Conservation (phyloP, 1,140 invertebrate genomes). For the Portunus trituberculatus region DNA sequence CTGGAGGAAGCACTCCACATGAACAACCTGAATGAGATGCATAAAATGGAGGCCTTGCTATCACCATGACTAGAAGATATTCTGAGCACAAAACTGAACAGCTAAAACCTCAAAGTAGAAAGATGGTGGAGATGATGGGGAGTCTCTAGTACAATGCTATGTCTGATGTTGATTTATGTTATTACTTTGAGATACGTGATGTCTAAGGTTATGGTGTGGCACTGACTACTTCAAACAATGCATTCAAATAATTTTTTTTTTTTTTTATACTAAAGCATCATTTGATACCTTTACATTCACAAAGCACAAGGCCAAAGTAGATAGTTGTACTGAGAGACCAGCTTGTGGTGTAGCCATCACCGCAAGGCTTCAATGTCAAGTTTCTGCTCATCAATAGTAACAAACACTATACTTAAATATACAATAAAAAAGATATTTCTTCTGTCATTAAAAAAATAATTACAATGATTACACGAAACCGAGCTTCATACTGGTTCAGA, state of each 20-base stretch:
- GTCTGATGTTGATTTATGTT: no score
- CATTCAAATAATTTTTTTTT: no score
- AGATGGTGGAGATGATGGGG: neutral
- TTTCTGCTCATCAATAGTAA: neutral
- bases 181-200: no score
- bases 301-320: neutral
- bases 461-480: neutral
- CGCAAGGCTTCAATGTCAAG: neutral
- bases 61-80: slow-evolving; percentile 15
- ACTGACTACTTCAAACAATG: no score
- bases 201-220: no score
- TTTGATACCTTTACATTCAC: no score
- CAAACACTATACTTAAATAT: neutral
- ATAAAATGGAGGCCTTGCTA: slow-evolving; percentile 6
- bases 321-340: neutral
- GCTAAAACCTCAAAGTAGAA: neutral
- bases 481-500: neutral
- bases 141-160: neutral
- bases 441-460: neutral
- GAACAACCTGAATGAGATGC: neutral
- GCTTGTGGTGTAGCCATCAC: neutral
- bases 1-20: neutral
- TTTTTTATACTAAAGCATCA: no score
- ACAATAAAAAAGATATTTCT: neutral
- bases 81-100: slow-evolving; percentile 21